Evolutionary conservation across 1,140 invertebrate species (phyloP), one percentile per base, ranked within the genome.

Genomic region (Drosophila grimshawi): DNA sequence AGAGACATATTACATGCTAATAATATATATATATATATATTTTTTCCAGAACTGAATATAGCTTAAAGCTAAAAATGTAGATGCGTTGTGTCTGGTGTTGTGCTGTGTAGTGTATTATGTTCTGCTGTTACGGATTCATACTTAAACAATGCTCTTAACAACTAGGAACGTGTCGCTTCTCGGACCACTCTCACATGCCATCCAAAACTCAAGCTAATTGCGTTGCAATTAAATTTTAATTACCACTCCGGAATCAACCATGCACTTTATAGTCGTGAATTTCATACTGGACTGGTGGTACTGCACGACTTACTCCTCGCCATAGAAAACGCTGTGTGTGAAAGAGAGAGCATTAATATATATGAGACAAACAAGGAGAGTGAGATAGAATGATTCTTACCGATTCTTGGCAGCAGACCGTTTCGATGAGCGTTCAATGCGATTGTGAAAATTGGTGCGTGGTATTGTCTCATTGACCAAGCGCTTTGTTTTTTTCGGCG

Each of bases 401-500:
- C 90, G 78, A 70, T 92, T 82, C 41, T 86, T 92, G 37, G 90
- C 76, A 5, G 78, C 75, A 1, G 86, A 35, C 3, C 91, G 88
- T 33, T 92, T 92, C 0, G 91, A 92, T 8, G 82, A 86, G 10
- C 91, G 91, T 11, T 77, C 90, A 4, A 92, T 92, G 2, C 78
- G 74, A 74, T 86, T 92, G n/a, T 83, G 69, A 3, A 81, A 37
- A 39, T 83, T 86, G 4, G 86, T 81, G 5, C 90, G 76, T 2
- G 90, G 90, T 43, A 62, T 68, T 10, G 69, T 90, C 55, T 92
- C 94, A 66, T 94, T 95, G 11, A 94, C 93, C 68, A 96, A 95
- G 19, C 95, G 93, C 86, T 96, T 95, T 5, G 95, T 96, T 43
- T 94, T 94, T 49, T 94, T 94, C 1, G 94, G 95, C 71, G 95